Evolutionary conservation across 2,888 invertebrate species (phyloP), one percentile per base, ranked within the genome.

Genomic region (Andrena haemorrhoa): DNA sequence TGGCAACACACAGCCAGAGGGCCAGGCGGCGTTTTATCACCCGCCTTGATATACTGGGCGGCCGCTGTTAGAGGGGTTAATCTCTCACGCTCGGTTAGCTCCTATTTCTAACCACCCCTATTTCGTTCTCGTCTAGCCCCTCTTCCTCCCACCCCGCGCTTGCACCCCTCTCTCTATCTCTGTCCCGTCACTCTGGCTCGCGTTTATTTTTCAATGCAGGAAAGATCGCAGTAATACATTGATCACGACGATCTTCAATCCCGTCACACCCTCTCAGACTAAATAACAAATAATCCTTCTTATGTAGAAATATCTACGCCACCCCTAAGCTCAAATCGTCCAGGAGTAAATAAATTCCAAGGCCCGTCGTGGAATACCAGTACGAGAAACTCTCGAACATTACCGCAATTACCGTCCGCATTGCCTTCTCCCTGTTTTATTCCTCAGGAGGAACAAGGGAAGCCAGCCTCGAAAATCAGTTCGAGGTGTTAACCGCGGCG

Each of bases 71-170:
- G 93, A 93, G 93, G 93, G 93, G 92, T 94, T 94, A 94, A 94
- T 94, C 94, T 94, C 94, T 94, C 91, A 93, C 93, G 93, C 92
- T 94, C 93, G 93, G 94, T 93, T 94, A 93, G 90, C 92, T 93
- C 91, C 92, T 92, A 93, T 93, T 93, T 90, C 93, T 93, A 93
- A 93, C 92, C 91, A 91, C 91, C 87, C 88, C 87, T 82, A 84
- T 79, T 77, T 81, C 86, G 77, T 80, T 83, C 84, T 77, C 87
- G 65, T 77, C 76, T 66, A 83, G 64, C 41, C 74, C 79, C 79
- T 73, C 74, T 35, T 63, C 60, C 20, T 20, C 20, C 47, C 16
- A 64, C 64, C 64, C 47, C 16, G 12, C 2, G 23, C 33, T 33
- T 10, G 2, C 33, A n/a, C 31, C 41, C 6, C 41, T 26, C 41